Percentiles rank a stretch among this genome's conserved stretches.
phyloP scores from a whole-genome alignment of 2,797 vertebrate genomes.

The Leptatherina wallacei region DNA sequence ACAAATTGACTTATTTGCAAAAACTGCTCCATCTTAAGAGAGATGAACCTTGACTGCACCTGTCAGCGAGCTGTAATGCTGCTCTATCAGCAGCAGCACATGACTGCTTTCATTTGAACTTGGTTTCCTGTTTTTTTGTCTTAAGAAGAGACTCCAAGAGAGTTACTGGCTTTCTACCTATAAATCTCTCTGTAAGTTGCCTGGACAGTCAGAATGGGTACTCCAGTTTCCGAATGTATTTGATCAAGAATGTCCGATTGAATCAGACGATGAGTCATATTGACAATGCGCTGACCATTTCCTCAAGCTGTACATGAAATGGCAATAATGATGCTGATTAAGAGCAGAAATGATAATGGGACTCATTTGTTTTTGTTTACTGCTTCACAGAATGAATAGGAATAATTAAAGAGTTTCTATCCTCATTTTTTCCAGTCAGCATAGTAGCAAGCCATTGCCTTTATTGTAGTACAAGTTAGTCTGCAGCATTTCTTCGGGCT shows the following conservation, averaged over 20 bases:
- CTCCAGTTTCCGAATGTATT: background rate
- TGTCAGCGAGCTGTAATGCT: slow-evolving; percentile 45
- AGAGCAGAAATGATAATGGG: background rate
- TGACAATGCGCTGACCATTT: slow-evolving; percentile 5
- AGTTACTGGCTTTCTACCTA: background rate
- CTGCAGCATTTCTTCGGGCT: background rate
- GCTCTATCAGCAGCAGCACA: slow-evolving; percentile 11
- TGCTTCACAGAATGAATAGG: background rate
- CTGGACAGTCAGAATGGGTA: too few relatives aligned
- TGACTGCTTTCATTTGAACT: slow-evolving; percentile 1
- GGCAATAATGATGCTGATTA: slow-evolving; percentile 2
- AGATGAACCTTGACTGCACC: slow-evolving; percentile 27
- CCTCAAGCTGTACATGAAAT: background rate
- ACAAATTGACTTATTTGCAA: background rate
- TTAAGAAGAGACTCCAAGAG: background rate
- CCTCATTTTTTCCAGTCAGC: background rate
- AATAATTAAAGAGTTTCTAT: background rate
- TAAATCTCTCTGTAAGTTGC: background rate
- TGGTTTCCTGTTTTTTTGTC: slow-evolving; percentile 30
- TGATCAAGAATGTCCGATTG: background rate
- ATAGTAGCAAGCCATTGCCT: background rate
- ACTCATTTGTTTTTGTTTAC: slow-evolving; percentile 1
- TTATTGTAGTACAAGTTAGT: slow-evolving; percentile 3
- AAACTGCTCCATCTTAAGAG: slow-evolving; percentile 13
- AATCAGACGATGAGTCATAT: background rate